phyloP scores from a whole-genome alignment of 2,113 vertebrate genomes.

The Tychaedon coryphoeus region DNA sequence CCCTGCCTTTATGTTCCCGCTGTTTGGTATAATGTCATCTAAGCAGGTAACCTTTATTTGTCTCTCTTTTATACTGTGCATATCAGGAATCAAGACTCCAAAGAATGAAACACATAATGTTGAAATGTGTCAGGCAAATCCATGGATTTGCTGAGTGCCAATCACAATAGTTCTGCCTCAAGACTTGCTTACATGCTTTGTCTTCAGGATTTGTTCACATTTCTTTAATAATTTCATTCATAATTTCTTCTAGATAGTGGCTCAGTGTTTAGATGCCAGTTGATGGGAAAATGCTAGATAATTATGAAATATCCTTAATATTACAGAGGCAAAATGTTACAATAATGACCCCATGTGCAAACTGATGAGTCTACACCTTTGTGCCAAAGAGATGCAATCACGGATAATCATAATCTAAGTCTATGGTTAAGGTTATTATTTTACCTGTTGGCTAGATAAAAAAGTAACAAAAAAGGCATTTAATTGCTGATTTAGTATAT shows the following conservation, averaged over 20 bases:
- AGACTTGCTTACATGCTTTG: neutral
- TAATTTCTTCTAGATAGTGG: neutral
- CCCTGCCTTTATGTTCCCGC: slow-evolving; percentile 86
- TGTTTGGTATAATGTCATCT: slow-evolving; percentile 87
- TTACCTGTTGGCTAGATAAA: neutral
- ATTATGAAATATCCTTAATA: neutral
- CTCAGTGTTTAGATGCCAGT: neutral
- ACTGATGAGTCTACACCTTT: neutral
- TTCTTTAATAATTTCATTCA: neutral
- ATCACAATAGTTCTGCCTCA: neutral
- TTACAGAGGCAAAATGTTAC: neutral
- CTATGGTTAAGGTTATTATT: neutral
- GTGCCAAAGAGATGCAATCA: neutral
- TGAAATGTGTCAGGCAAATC: neutral
- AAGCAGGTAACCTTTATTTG: slow-evolving; percentile 70
- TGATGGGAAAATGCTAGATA: neutral
- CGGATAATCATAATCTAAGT: neutral
- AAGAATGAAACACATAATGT: neutral
- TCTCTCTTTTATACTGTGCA: neutral
- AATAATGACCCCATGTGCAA: neutral
- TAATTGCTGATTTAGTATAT: neutral
- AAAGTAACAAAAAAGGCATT: neutral
- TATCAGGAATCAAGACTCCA: neutral
- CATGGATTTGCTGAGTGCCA: neutral
- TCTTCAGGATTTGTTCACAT: neutral